These are phyloP conservation scores for Marronus borbonicus DNA, from an alignment of 2,888 invertebrate species.

Conservation along the genomic window DNA sequence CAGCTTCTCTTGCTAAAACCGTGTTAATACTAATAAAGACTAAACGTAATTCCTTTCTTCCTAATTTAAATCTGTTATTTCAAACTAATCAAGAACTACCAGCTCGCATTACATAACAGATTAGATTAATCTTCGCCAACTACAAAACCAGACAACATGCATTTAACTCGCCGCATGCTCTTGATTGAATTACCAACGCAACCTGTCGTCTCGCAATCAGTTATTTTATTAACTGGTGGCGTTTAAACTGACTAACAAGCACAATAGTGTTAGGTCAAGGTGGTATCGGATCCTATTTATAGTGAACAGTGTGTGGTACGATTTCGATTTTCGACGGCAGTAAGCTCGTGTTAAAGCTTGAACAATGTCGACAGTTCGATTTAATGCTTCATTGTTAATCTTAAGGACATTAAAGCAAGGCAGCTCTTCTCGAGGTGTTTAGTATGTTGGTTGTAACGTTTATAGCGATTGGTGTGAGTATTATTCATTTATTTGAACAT, in stretches of 20 bases:
- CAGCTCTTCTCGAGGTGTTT: too few species aligned
- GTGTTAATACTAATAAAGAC: too few species aligned
- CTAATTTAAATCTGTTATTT: too few species aligned
- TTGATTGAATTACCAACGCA: not conserved
- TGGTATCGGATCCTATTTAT: conserved; percentile 14
- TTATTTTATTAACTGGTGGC: conserved; percentile 5
- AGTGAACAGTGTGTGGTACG: not conserved
- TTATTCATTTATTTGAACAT: too few species aligned
- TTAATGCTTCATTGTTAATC: not conserved
- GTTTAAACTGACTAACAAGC: not conserved
- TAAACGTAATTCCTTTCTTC: too few species aligned
- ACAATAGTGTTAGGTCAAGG: conserved; percentile 30
- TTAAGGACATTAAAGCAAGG: too few species aligned
- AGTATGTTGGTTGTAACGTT: too few species aligned
- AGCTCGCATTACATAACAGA: too few species aligned
- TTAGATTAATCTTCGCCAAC: too few species aligned
- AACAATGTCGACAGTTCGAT: not conserved
- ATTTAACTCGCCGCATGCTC: not conserved
- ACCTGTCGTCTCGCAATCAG: conserved; percentile 2
- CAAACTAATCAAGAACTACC: too few species aligned
- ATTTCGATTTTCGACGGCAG: conserved; percentile 6
- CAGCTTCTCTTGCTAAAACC: too few species aligned
- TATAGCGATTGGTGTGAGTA: too few species aligned
- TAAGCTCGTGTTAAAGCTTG: not conserved
- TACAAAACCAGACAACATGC: not conserved